Evolutionary conservation across 2,888 invertebrate species (phyloP).

Genomic region (Phaonia tiefii): DNA sequence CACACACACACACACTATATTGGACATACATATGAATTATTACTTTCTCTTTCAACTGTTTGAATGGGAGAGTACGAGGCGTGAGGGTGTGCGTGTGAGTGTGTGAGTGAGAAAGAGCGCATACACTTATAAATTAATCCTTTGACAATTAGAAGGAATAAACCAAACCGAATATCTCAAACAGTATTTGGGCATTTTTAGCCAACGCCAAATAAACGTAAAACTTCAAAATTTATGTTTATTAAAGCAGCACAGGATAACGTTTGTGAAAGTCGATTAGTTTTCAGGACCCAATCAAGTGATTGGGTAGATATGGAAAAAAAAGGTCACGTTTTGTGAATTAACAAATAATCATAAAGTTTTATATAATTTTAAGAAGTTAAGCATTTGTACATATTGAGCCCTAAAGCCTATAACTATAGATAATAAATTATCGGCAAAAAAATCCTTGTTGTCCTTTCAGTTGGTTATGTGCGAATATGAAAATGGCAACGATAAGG

Average conservation of each 20-base stretch:
- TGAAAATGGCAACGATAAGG: neutral
- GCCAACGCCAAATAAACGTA: too few relatives aligned
- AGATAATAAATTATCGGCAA: too few relatives aligned
- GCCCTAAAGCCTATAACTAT: too few relatives aligned
- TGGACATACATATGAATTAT: constrained; percentile 31
- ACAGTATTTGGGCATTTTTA: neutral
- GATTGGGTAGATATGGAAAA: neutral
- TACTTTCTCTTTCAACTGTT: too few relatives aligned
- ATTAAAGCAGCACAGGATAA: neutral
- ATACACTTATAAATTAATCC: constrained; percentile 39
- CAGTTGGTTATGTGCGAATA: neutral
- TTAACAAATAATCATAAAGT: neutral
- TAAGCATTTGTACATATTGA: neutral
- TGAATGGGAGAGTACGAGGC: too few relatives aligned
- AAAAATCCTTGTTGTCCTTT: neutral
- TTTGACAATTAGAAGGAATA: constrained; percentile 45
- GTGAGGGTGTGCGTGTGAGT: neutral
- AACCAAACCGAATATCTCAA: constrained; percentile 11
- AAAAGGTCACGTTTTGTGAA: neutral
- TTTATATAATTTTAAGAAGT: neutral
- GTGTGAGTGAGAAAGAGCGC: neutral
- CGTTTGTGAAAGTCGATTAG: constrained; percentile 2
- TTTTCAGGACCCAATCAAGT: neutral
- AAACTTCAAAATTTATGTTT: constrained; percentile 2
- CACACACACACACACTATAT: constrained; percentile 6